These are phyloP conservation scores for Falcunculus frontatus DNA, from an alignment of 2,113 vertebrate genomes.

Conservation along the genomic window DNA sequence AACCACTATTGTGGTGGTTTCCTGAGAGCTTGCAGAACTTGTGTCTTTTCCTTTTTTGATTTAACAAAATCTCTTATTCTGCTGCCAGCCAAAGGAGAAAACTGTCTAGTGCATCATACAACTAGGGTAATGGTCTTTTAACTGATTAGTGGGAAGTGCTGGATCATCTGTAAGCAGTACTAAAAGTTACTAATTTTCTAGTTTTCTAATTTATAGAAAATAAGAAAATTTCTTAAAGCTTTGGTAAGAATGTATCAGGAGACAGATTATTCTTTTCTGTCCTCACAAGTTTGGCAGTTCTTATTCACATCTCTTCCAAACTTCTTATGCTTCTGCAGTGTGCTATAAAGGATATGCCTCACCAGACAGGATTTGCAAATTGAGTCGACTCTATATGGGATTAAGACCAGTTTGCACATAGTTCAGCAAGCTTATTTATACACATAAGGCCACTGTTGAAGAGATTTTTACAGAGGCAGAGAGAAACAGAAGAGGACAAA, in stretches of 20 bases:
- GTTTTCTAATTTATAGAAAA: neutral
- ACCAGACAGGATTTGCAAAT: neutral
- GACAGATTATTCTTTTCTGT: neutral
- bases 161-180: neutral
- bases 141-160: neutral
- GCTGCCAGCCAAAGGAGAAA: neutral
- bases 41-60: neutral
- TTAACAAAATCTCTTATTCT: neutral
- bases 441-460: neutral
- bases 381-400: neutral
- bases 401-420: neutral
- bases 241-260: neutral
- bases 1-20: neutral
- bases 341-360: neutral
- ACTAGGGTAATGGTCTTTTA: neutral
- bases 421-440: neutral
- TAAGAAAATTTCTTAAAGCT: neutral
- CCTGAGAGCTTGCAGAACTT: neutral
- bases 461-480: neutral
- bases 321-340: neutral
- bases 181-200: neutral
- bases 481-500: neutral
- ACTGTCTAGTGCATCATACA: fast-evolving
- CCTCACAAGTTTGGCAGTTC: neutral
- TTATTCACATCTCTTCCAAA: neutral